Evolutionary conservation across 2,888 invertebrate genomes (phyloP), one percentile per base, ranked within the genome.

Genomic region (Ochlodes sylvanus): DNA sequence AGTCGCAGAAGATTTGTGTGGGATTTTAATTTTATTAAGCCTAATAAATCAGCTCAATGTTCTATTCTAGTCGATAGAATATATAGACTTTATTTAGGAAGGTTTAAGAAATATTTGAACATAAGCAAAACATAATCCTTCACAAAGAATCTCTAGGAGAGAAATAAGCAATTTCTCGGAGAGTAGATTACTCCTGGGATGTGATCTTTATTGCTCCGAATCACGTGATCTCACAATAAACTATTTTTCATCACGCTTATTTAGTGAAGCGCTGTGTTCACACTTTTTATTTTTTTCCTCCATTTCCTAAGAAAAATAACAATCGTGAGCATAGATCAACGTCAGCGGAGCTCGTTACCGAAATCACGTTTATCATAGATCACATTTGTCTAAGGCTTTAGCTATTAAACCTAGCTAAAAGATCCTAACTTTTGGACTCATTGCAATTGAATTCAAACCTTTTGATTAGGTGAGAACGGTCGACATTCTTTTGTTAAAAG

Each of bases 301-400:
- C 75, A 76, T 82, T 81, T 84, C 79, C 81, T 80, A 76, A 81
- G 86, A 89, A 90, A 89, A 88, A 89, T 87, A 87, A 87, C 81
- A 87, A 84, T 85, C 86, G 80, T 79, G 82, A 78, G 74, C 82
- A 88, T 92, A 83, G 83, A 90, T 92, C 92, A 90, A 81, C 80
- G 83, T 80, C 85, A 77, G 77, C 73, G 79, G 78, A 80, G 81
- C 92, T 92, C 87, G 92, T 92, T 92, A 92, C 92, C 86, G 77
- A 92, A 92, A 91, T 90, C 92, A 89, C 88, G 90, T 89, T 90
- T 89, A 90, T 92, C 92, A 90, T 92, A 90, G 88, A 92, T 92
- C 91, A 91, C 92, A 88, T 87, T 90, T 86, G 89, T 90, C 89
- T 89, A 89, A 90, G 90, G 88, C 86, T 88, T 88, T 88, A 86